Base-by-base conservation (phyloP, 2,888 invertebrate genomes). In the Euplexia lucipara region DNA sequence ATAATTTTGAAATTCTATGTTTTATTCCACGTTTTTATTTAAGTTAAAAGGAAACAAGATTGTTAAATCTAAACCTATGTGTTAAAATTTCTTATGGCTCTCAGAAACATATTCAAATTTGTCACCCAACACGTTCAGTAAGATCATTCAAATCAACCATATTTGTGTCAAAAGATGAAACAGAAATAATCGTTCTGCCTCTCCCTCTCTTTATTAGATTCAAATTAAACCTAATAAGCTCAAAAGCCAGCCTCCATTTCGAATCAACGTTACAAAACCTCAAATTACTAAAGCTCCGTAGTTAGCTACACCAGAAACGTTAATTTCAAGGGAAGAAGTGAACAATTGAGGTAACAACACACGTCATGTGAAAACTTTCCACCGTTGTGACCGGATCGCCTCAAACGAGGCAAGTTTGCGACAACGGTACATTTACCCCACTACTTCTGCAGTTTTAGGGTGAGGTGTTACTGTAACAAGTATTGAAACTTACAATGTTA, bases 391-490 rank as follows among this genome's bases (percentile, higher is more conserved):
- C 86, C 82, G 81, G 83, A 83, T 86, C 70, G 66, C 85, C 86
- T 69, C 84, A 86, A 87, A 87, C 72, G 85, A 86, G 82, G 75
- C 75, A 87, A 87, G 85, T 87, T 87, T 77, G 61, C 65, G 59
- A 66, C 45, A 78, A 78, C 56, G 67, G 65, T 72, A 78, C 75
- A 70, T 78, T 78, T 78, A 75, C 58, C 67, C 53, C 32, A 70
- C 66, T 78, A 82, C 64, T 78, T 75, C 59, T 75, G 70, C 81
- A 76, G 68, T 75, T 59, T 73, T 53, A 35, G 51, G 80, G 76
- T 74, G 5, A 30, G 67, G 69, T 62, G 10, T 32, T 48, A 53
- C 64, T 75, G 61, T 41, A 35, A 34, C 34, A 58, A 56, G 45
- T 49, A 44, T 57, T 53, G 30, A 18, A 58, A 53, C 48, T 57